Conservation (phyloP, 2,888 invertebrate species). For the Dorcus parallelipipedus region DNA sequence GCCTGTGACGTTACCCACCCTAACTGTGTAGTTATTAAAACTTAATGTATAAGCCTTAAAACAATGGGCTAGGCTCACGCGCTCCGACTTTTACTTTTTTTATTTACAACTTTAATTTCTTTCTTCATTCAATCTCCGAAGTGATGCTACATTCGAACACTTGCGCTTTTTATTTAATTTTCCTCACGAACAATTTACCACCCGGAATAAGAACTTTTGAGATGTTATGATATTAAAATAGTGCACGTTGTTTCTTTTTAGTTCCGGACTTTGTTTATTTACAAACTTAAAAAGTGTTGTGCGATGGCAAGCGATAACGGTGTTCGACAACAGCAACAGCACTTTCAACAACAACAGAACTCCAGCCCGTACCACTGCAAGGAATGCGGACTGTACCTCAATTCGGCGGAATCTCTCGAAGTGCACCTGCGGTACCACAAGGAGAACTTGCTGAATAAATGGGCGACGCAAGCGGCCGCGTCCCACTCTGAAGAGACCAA, state of each 20-base stretch:
- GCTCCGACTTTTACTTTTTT: slow-evolving; percentile 31
- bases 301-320: slow-evolving; percentile 44
- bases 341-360: slow-evolving; percentile 51
- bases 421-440: slow-evolving; percentile 79
- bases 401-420: slow-evolving; percentile 72
- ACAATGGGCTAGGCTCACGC: slow-evolving; percentile 41
- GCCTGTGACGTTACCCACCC: not conserved
- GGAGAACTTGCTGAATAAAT: slow-evolving; percentile 71
- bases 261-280: slow-evolving; percentile 39
- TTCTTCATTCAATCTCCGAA: not conserved
- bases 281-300: slow-evolving; percentile 20
- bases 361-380: slow-evolving; percentile 66
- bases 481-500: slow-evolving; percentile 45
- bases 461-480: slow-evolving; percentile 59
- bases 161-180: slow-evolving; percentile 26
- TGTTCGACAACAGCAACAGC: slow-evolving; percentile 32
- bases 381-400: slow-evolving; percentile 72
- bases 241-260: slow-evolving; percentile 47
- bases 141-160: slow-evolving; percentile 32
- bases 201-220: slow-evolving; percentile 43
- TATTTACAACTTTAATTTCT: slow-evolving; percentile 10
- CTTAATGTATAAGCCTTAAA: slow-evolving; percentile 2
- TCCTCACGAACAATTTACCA: slow-evolving; percentile 32
- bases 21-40: not conserved
- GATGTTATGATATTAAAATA: slow-evolving; percentile 49